phyloP scores from a whole-genome alignment of 1,140 invertebrate genomes.

The Drosophila santomea region DNA sequence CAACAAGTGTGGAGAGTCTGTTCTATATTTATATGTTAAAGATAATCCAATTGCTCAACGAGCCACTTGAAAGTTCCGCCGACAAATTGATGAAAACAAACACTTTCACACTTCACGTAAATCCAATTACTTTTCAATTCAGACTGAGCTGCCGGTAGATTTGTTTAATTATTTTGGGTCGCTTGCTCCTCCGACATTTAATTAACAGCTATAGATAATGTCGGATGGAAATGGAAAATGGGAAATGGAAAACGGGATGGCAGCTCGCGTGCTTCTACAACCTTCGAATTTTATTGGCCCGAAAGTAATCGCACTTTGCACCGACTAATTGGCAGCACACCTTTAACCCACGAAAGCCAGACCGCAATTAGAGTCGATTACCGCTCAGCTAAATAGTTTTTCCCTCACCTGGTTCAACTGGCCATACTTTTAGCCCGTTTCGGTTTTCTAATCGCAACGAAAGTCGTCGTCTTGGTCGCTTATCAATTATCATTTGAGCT shows the following conservation, averaged over 20 bases:
- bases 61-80: constrained; percentile 28
- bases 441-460: constrained; percentile 62
- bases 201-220: constrained; percentile 37
- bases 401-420: constrained; percentile 17
- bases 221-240: constrained; percentile 29
- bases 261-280: constrained; percentile 36
- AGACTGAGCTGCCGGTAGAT: constrained; percentile 21
- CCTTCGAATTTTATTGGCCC: constrained; percentile 30
- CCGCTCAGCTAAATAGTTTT: constrained; percentile 36
- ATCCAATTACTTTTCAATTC: constrained; percentile 27
- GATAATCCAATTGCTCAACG: constrained; percentile 32
- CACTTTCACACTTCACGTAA: constrained; percentile 25
- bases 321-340: constrained; percentile 65
- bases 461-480: constrained; percentile 45
- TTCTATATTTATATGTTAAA: constrained; percentile 37
- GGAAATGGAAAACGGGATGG: neutral
- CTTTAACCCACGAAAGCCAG: constrained; percentile 57
- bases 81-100: constrained; percentile 30
- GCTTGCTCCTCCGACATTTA: constrained; percentile 27
- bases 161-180: constrained; percentile 62
- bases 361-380: constrained; percentile 63
- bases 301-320: constrained; percentile 51
- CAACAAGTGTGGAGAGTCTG: constrained; percentile 25
- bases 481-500: constrained; percentile 52
- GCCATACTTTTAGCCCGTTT: constrained; percentile 43